Percentiles rank a stretch among this genome's conserved stretches.
phyloP scores from a whole-genome alignment of 2,888 invertebrate species.

The Clunio marinus region DNA sequence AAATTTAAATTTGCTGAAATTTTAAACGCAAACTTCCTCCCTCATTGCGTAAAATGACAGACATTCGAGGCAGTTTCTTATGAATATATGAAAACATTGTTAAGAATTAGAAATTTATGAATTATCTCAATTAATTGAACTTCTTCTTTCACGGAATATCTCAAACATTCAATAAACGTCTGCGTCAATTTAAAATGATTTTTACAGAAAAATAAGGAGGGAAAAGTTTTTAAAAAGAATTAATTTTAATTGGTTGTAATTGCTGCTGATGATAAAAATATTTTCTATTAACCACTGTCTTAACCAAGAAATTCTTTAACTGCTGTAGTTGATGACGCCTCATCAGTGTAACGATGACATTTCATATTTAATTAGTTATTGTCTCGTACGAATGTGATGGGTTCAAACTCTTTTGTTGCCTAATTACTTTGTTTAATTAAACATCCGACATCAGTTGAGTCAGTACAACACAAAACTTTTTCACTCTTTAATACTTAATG shows the following conservation, averaged over 20 bases:
- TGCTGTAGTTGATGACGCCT: no score
- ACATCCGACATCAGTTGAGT: no score
- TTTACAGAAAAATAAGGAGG: background rate
- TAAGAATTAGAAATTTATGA: background rate
- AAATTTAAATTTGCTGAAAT: slow-evolving; percentile 14
- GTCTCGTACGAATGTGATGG: no score
- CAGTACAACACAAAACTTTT: no score
- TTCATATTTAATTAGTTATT: no score
- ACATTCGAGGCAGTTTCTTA: background rate
- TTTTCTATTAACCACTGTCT: background rate
- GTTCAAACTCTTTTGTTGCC: no score
- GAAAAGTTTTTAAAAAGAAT: slow-evolving; percentile 6
- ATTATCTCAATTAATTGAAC: slow-evolving; percentile 14
- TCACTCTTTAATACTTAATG: no score
- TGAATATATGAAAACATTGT: background rate
- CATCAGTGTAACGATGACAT: no score
- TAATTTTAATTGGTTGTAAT: slow-evolving; percentile 33
- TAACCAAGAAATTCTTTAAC: no score
- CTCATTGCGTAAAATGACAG: background rate
- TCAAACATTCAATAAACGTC: background rate
- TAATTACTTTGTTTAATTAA: no score
- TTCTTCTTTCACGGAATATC: background rate
- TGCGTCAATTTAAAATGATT: background rate
- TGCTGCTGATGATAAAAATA: slow-evolving; percentile 26
- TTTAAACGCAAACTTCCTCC: background rate